Conservation (phyloP, 2,888 invertebrate genomes). For the Oxystoma pomonae region DNA sequence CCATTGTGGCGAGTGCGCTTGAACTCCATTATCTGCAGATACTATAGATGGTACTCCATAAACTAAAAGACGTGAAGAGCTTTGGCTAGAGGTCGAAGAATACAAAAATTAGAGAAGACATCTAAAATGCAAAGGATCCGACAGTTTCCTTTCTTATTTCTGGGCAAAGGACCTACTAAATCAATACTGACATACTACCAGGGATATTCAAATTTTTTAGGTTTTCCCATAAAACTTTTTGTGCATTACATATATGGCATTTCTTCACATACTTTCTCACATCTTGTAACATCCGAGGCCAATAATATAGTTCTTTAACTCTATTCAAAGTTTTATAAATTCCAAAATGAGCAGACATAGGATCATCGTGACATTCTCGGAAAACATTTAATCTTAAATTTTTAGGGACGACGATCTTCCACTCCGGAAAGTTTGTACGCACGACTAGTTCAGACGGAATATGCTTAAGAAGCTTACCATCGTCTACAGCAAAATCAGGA, state of each 20-base stretch:
- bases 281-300: constrained; percentile 2
- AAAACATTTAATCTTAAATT: background rate
- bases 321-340: constrained; percentile 5
- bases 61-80: background rate
- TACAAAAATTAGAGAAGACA: background rate
- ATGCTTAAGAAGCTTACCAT: background rate
- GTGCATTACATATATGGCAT: background rate
- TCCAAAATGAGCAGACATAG: constrained; percentile 4
- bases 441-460: background rate
- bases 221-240: background rate
- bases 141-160: background rate
- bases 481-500: background rate
- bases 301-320: constrained; percentile 55
- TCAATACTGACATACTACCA: background rate
- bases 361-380: constrained; percentile 3
- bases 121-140: background rate
- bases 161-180: background rate
- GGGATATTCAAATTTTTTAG: background rate
- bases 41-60: background rate
- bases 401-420: constrained; percentile 3
- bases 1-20: too few species aligned
- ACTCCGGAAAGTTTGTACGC: constrained; percentile 2
- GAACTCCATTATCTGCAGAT: background rate
- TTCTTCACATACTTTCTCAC: background rate
- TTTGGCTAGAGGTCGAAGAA: background rate